phyloP scores from a whole-genome alignment of 2,888 invertebrate genomes.

The Apamea anceps region DNA sequence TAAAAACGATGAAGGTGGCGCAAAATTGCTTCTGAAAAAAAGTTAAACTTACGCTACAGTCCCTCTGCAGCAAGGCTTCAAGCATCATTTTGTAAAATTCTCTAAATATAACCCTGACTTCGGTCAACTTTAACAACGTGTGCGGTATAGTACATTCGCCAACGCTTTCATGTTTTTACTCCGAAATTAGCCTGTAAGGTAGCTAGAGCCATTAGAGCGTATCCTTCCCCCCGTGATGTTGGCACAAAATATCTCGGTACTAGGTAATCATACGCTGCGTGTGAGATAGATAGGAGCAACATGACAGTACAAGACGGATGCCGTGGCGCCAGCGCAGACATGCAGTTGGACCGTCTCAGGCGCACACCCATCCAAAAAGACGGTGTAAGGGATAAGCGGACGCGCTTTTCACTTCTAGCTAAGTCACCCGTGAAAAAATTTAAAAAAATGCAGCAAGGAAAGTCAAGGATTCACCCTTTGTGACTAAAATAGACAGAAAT shows the following conservation, averaged over 20 bases:
- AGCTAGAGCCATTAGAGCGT: conserved; percentile 12
- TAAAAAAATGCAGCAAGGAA: not conserved
- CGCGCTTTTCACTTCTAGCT: conserved; percentile 19
- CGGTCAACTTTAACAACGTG: conserved; percentile 16
- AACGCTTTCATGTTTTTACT: conserved; percentile 17
- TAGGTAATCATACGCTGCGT: conserved; percentile 63
- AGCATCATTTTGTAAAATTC: not conserved
- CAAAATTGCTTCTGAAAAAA: not conserved
- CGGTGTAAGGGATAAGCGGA: conserved; percentile 49
- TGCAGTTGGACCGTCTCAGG: conserved; percentile 78
- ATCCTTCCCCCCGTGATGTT: not conserved
- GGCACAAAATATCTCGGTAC: conserved; percentile 34
- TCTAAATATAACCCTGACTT: not conserved
- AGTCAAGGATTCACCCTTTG: not conserved
- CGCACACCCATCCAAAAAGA: conserved; percentile 45
- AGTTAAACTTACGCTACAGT: not conserved
- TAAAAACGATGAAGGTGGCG: not conserved
- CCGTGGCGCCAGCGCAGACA: conserved; percentile 77
- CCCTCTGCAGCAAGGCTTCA: not conserved
- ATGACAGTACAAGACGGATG: conserved; percentile 71
- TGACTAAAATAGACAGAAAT: too few relatives aligned
- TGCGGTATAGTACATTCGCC: conserved; percentile 19
- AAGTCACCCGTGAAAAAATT: too few relatives aligned
- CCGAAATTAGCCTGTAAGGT: conserved; percentile 28
- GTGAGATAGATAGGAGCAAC: conserved; percentile 62